Conservation (phyloP, 2,888 invertebrate species). For the Drosophila atroscutellata region DNA sequence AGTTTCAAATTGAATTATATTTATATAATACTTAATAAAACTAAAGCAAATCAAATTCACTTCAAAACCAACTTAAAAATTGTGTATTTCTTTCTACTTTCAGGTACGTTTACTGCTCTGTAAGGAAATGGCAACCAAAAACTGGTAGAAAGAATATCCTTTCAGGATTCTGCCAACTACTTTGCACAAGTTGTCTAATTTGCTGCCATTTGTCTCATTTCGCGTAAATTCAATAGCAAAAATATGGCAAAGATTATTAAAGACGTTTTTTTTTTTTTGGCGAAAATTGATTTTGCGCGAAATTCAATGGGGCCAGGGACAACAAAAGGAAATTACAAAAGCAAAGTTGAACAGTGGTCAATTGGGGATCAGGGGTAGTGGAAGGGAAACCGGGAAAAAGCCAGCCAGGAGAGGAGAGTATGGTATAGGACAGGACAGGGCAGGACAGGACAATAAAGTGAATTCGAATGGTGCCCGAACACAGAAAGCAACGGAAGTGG, state of each 20-base stretch:
- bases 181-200: constrained; percentile 68
- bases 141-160: constrained; percentile 34
- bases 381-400: background rate
- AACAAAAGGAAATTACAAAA: constrained; percentile 59
- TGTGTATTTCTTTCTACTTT: constrained; percentile 25
- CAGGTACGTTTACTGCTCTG: constrained; percentile 32
- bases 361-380: constrained; percentile 1
- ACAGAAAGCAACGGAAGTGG: constrained; percentile 23
- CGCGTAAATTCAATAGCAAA: constrained; percentile 16
- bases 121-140: background rate
- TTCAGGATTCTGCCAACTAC: constrained; percentile 60
- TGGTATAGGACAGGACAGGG: constrained; percentile 1
- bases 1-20: background rate
- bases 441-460: constrained; percentile 16
- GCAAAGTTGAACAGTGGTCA: constrained; percentile 40
- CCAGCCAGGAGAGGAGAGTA: background rate
- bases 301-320: constrained; percentile 36
- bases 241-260: constrained; percentile 17
- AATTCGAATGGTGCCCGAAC: constrained; percentile 12
- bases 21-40: background rate
- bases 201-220: constrained; percentile 31
- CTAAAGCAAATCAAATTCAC: constrained; percentile 26
- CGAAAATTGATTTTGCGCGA: constrained; percentile 63
- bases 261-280: constrained; percentile 16
- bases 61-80: constrained; percentile 23